Base-by-base conservation (phyloP, 1,140 invertebrate species). In the Pseudoatta argentina region DNA sequence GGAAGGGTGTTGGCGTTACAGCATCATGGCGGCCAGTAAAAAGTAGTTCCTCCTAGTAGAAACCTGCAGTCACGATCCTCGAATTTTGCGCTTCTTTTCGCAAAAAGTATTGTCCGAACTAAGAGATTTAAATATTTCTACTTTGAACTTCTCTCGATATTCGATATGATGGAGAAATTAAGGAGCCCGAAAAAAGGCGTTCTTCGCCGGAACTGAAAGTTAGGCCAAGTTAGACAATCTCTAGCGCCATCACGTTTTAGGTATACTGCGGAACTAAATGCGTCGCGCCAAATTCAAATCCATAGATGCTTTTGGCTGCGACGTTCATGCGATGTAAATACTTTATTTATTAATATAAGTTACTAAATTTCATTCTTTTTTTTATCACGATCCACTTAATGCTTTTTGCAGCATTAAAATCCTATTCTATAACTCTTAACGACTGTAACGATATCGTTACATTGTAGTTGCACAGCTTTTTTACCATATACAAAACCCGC, bases 1-100 rank as follows among this genome's bases (percentile, higher is more conserved):
- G 34, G 21, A 39, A n/a, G n/a, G 24, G 39, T 34, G 30, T 39
- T 12, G 39, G 48, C 48, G 64, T 81, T 30, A 81, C 30, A 14
- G 30, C 21, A 8, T 55, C 30, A 81, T 69, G 48, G 63, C 44
- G 30, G 3, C n/a, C n/a, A 30, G 21, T n/a, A 21, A 79, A 14
- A 81, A 81, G 16, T 81, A 81, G 64, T 81, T 27, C 77, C 64
- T 18, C 14, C 72, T 44, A 7, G 0, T 39, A 21, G 34, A 7
- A 3, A n/a, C 1, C 6, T 1, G 1, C 7, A 14, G 7, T 8
- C 55, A 2, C n/a, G n/a, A 34, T 59, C 1, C 1, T 4, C 6
- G 2, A 24, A 39, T 14, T 0, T 14, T n/a, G 5, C 8, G 4
- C 0, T n/a, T 5, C 16, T 24, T 69, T 24, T 5, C 4, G 5